These are phyloP conservation scores for Liparis tanakae DNA, from an alignment of 2,797 vertebrate genomes.

Conservation along the genomic window DNA sequence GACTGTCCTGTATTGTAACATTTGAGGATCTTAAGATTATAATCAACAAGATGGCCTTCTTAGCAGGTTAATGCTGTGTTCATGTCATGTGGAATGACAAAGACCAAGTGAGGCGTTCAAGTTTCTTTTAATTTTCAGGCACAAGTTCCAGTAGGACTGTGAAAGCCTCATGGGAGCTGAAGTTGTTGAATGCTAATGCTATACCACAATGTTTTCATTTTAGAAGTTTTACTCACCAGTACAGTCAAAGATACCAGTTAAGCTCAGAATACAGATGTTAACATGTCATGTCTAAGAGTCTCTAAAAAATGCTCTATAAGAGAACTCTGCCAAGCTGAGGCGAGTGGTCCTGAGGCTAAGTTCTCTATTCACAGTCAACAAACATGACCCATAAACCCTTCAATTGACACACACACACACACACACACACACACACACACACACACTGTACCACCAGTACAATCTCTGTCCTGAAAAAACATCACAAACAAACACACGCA, in stretches of 20 bases:
- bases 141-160: neutral
- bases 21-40: neutral
- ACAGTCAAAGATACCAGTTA: neutral
- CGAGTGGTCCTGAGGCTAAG: neutral
- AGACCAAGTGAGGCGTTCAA: neutral
- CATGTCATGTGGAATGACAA: neutral
- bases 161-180: neutral
- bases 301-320: neutral
- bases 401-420: conserved; percentile 76
- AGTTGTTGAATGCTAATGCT: neutral
- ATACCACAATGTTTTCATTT: neutral
- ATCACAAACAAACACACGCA: conserved; percentile 20
- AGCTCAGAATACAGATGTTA: neutral
- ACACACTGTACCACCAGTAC: conserved; percentile 44
- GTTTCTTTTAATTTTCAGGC: conserved; percentile 1
- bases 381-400: conserved; percentile 35
- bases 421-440: conserved; percentile 80
- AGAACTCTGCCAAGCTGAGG: neutral
- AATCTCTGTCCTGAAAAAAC: neutral
- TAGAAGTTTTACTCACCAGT: neutral
- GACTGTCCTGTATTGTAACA: neutral
- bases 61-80: neutral
- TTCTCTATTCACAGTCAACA: conserved; percentile 20
- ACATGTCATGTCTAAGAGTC: conserved; percentile 4
- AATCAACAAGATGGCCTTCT: neutral